Evolutionary conservation across 92 coral and sea anemone genomes (phyloP), one percentile per base, ranked within the genome.

Genomic region (Zoanthus sansibaricus): DNA sequence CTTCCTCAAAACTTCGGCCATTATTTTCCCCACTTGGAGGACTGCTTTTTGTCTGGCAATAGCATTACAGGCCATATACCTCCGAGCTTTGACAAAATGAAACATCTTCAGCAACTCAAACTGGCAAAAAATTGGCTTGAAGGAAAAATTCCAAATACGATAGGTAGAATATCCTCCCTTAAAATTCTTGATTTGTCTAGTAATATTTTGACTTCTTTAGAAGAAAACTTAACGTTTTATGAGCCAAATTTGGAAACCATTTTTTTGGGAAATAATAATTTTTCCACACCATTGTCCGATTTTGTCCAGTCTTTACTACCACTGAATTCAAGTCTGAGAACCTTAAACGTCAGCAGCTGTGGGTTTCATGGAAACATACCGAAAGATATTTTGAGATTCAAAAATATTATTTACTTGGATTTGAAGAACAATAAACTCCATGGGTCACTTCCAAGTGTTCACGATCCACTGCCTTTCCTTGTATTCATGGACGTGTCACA

Each of bases 121-220:
- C 83, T 94, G 18, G 92, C 90, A n/a, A 69, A 76, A 8, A 94
- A 88, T 72, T 75, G 56, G 14, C 84, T 94, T 9, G 49, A 75
- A 6, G 98, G 95, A 1, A 86, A 83, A 59, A 84, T 94, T 25
- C 98, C 95, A 51, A 87, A 73, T 76, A 58, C 88, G 15, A 59
- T 90, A 0, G 90, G 90, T 3, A 4, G 42, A 30, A 83, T 93
- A 18, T 72, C 86, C 16, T 46, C 79, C 33, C 90, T 93, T 7
- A 72, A 84, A 75, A 75, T 88, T 47, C 87, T 90, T 42, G 95
- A 93, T 61, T 76, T 93, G 58, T 88, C 95, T 18, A 7, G 61
- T 33, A 93, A 93, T 75, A 1, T 31, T 67, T 88, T 93, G 17
- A 78, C 85, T 17, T 83, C 71, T n/a, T 55, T 93, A 13, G 89